Conservation (phyloP, 2,797 vertebrate species). For the Danio albolineatus region DNA sequence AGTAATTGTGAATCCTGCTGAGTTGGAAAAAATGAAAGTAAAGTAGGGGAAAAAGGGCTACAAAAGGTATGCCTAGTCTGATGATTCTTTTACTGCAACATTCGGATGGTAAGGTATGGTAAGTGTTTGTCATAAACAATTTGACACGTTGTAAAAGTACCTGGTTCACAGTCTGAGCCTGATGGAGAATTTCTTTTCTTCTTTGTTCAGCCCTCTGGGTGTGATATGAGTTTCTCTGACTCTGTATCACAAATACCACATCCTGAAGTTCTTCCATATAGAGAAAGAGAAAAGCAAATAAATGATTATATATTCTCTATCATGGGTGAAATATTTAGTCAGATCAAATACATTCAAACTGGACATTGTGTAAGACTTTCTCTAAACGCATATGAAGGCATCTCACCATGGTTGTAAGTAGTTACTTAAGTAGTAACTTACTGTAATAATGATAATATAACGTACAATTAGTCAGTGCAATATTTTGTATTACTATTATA, state of each 20-base stretch:
- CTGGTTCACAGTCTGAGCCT: slow-evolving; percentile 81
- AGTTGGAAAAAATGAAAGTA: too few relatives aligned
- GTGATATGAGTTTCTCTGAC: slow-evolving; percentile 89
- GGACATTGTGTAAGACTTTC: not conserved
- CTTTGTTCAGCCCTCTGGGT: slow-evolving; percentile 77
- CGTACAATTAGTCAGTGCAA: too few relatives aligned
- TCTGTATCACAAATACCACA: slow-evolving; percentile 90
- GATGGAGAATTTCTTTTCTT: slow-evolving; percentile 80
- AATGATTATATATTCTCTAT: not conserved
- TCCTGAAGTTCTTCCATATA: slow-evolving; percentile 77
- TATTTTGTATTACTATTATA: too few relatives aligned
- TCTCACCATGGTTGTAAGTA: not conserved
- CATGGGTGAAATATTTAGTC: not conserved
- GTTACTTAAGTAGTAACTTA: too few relatives aligned
- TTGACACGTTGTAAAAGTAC: slow-evolving; percentile 67
- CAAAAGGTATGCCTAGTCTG: too few relatives aligned
- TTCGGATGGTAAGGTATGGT: too few relatives aligned
- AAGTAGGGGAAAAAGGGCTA: too few relatives aligned
- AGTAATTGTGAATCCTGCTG: too few relatives aligned
- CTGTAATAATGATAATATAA: too few relatives aligned
- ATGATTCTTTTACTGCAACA: too few relatives aligned
- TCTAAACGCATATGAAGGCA: not conserved
- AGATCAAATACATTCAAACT: not conserved
- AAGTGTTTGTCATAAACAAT: too few relatives aligned
- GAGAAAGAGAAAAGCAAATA: not conserved